A percentile compares a stretch with the other conserved stretches of the same genome.
phyloP scores from a whole-genome alignment of 2,113 vertebrate species.

The Zapus hudsonius region DNA sequence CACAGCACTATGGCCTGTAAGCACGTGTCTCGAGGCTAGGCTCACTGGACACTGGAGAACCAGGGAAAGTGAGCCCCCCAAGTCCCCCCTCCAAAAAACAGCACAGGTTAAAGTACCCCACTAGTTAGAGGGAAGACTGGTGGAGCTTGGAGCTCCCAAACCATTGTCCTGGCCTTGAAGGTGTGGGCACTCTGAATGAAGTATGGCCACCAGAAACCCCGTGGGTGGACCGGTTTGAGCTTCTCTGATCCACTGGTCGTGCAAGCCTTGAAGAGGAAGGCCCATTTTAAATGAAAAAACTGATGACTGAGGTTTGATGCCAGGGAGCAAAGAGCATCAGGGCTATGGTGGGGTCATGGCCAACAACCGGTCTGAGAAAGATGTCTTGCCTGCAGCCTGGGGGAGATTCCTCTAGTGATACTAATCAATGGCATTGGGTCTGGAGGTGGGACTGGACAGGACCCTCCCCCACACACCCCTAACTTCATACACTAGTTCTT shows the following conservation, averaged over 20 bases:
- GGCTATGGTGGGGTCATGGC: rapidly evolving
- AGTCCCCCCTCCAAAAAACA: too few relatives aligned
- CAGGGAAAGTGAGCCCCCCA: not conserved
- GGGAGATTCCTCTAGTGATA: not conserved
- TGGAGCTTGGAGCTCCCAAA: too few relatives aligned
- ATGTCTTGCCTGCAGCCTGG: not conserved
- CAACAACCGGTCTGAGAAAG: not conserved
- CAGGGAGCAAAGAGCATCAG: not conserved
- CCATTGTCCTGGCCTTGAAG: not conserved
- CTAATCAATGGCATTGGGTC: rapidly evolving
- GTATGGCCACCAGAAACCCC: not conserved
- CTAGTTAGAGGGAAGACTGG: not conserved
- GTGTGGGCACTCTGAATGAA: not conserved
- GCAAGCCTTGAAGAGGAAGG: not conserved
- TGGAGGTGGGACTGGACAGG: not conserved
- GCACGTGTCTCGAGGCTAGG: rapidly evolving
- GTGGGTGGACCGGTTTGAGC: not conserved
- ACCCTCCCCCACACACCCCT: not conserved
- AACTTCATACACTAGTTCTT: not conserved
- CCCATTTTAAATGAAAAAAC: not conserved
- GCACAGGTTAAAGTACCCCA: not conserved
- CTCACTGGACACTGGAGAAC: too few relatives aligned
- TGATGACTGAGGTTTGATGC: not conserved
- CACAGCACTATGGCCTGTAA: too few relatives aligned
- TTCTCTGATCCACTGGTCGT: not conserved